Percentiles rank a stretch among this genome's conserved stretches.
Evolutionary conservation across 2,888 invertebrate species (phyloP).

Genomic region (Caradrina kadenii): DNA sequence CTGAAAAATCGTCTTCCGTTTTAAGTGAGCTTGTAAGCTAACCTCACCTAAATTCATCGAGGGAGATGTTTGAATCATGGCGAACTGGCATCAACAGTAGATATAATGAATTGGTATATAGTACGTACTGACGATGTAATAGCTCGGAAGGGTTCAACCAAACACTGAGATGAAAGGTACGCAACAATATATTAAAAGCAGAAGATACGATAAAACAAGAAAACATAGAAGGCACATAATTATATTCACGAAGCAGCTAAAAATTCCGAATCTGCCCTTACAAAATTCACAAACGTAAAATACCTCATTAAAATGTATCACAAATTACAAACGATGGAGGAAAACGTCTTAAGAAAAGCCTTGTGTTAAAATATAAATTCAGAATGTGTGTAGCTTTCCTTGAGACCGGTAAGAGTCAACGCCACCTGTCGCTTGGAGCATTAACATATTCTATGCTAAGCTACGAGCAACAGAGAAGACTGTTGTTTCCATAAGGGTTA

Average conservation of each 20-base stretch:
- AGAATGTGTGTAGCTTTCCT: conserved; percentile 32
- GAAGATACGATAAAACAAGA: not conserved
- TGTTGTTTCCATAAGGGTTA: conserved; percentile 36
- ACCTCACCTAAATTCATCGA: too few species aligned
- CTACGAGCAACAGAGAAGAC: conserved; percentile 31
- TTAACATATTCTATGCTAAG: conserved; percentile 50
- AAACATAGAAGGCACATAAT: not conserved
- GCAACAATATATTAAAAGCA: not conserved
- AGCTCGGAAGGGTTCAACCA: too few species aligned
- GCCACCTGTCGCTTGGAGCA: conserved; percentile 54
- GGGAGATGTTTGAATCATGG: too few species aligned
- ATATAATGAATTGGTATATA: too few species aligned
- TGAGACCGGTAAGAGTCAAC: conserved; percentile 35
- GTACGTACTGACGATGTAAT: too few species aligned
- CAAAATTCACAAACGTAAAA: conserved; percentile 27
- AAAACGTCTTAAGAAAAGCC: conserved; percentile 21
- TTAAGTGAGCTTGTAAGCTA: too few species aligned
- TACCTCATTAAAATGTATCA: conserved; percentile 38
- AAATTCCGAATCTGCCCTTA: not conserved
- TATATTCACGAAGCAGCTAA: not conserved
- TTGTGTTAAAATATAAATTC: conserved; percentile 43
- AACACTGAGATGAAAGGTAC: too few species aligned
- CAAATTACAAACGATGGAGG: conserved; percentile 33
- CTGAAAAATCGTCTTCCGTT: too few species aligned
- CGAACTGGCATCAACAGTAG: too few species aligned